Conservation (phyloP, 1,140 invertebrate species). For the Orussus abietinus region DNA sequence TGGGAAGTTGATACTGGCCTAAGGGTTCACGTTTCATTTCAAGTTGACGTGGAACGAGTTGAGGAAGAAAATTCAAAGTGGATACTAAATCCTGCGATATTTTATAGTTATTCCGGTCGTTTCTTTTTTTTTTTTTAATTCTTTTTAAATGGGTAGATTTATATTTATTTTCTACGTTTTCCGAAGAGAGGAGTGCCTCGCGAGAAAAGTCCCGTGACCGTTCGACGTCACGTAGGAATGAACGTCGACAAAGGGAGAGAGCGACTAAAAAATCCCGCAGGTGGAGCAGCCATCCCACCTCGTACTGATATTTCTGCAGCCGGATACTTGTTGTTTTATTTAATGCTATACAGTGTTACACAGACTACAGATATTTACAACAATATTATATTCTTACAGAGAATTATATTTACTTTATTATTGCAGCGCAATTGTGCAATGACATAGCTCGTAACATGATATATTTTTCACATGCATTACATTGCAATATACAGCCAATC, state of each 20-base stretch:
- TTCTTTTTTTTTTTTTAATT: too few species aligned
- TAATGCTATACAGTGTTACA: conserved; percentile 57
- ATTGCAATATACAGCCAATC: conserved; percentile 53
- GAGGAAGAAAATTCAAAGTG: too few species aligned
- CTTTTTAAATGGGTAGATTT: too few species aligned
- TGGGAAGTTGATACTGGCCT: too few species aligned
- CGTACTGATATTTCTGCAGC: conserved; percentile 52
- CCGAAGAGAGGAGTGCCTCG: too few species aligned
- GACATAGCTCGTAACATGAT: conserved; percentile 46
- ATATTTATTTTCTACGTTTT: too few species aligned
- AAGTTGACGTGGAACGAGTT: too few species aligned
- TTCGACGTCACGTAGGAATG: conserved; percentile 31
- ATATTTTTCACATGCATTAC: conserved; percentile 53
- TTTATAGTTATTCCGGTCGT: too few species aligned
- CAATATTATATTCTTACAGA: conserved; percentile 57
- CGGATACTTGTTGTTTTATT: conserved; percentile 55
- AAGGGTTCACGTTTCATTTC: too few species aligned
- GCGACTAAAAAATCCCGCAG: conserved; percentile 35
- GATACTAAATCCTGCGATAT: too few species aligned
- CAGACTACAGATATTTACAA: conserved; percentile 57
- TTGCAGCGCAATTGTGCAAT: conserved; percentile 50
- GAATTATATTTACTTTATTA: conserved; percentile 56
- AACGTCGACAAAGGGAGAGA: conserved; percentile 18
- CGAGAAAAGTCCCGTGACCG: conserved; percentile 37
- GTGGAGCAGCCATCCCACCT: conserved; percentile 56